A percentile compares a stretch with the other conserved stretches of the same genome.
These are phyloP conservation scores for Zhuqinia jingwanae DNA, from an alignment of 2,888 invertebrate species.

Conservation along the genomic window DNA sequence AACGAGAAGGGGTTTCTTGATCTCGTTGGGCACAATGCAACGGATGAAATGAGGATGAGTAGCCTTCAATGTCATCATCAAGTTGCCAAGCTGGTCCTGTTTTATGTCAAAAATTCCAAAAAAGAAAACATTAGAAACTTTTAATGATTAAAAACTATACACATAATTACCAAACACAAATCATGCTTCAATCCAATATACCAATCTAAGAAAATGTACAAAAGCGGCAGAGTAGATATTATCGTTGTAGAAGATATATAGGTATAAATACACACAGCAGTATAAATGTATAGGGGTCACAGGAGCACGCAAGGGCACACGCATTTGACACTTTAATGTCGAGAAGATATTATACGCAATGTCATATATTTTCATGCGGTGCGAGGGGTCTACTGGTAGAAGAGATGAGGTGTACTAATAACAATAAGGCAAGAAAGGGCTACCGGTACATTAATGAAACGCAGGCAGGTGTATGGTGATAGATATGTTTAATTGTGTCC, in stretches of 20 bases:
- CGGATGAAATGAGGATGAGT: constrained; percentile 99
- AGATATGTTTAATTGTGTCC: not conserved
- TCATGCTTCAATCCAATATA: not conserved
- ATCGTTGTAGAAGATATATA: not conserved
- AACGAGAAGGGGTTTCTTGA: constrained; percentile 89
- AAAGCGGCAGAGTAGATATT: not conserved
- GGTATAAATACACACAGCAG: not conserved
- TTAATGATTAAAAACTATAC: not conserved
- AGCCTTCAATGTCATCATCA: constrained; percentile 97
- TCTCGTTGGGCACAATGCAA: constrained; percentile 99
- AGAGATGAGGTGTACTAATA: not conserved
- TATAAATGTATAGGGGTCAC: constrained; percentile 19
- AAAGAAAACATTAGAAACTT: not conserved
- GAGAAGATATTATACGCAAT: not conserved
- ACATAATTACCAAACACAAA: not conserved
- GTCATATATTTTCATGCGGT: constrained; percentile 54
- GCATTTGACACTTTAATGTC: not conserved
- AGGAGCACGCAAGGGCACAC: constrained; percentile 19
- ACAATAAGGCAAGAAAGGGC: constrained; percentile 11
- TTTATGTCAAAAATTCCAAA: not conserved
- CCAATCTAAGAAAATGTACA: not conserved
- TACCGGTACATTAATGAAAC: constrained; percentile 18
- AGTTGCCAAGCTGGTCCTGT: constrained; percentile 96
- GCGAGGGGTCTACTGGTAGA: not conserved
- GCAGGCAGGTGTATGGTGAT: not conserved